phyloP scores from a whole-genome alignment of 2,113 vertebrate genomes.

The Bambusicola thoracicus region DNA sequence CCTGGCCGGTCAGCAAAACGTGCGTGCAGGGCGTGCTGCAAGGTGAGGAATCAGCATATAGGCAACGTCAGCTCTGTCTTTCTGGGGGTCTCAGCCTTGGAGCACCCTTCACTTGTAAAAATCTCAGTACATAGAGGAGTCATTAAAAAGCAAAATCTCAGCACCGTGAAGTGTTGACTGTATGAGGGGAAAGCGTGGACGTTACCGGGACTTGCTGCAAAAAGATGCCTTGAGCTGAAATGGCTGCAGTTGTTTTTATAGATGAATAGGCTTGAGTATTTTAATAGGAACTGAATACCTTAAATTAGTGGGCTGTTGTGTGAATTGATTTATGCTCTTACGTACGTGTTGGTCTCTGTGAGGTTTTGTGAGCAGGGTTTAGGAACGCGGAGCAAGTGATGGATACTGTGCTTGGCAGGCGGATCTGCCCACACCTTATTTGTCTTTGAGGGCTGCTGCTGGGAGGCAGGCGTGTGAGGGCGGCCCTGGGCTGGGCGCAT shows the following conservation, averaged over 20 bases:
- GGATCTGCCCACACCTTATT: constrained; percentile 28
- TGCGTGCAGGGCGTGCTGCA: not conserved
- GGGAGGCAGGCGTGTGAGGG: not conserved
- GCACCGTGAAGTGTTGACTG: not conserved
- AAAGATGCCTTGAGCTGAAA: not conserved
- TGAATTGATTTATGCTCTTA: not conserved
- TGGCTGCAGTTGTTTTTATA: not conserved
- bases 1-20: not conserved
- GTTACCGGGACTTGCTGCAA: not conserved
- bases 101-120: not conserved
- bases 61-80: not conserved
- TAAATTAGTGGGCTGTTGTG: not conserved
- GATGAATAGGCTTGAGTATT: not conserved
- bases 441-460: not conserved
- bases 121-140: not conserved
- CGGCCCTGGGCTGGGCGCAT: not conserved
- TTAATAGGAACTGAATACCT: not conserved
- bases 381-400: not conserved
- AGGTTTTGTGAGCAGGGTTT: constrained; percentile 5
- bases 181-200: not conserved
- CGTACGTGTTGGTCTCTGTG: accelerated
- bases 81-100: not conserved
- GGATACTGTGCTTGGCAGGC: constrained; percentile 42
- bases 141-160: not conserved
- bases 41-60: not conserved